Evolutionary conservation across 1,140 invertebrate genomes (phyloP).

Genomic region (Drosophila grimshawi): DNA sequence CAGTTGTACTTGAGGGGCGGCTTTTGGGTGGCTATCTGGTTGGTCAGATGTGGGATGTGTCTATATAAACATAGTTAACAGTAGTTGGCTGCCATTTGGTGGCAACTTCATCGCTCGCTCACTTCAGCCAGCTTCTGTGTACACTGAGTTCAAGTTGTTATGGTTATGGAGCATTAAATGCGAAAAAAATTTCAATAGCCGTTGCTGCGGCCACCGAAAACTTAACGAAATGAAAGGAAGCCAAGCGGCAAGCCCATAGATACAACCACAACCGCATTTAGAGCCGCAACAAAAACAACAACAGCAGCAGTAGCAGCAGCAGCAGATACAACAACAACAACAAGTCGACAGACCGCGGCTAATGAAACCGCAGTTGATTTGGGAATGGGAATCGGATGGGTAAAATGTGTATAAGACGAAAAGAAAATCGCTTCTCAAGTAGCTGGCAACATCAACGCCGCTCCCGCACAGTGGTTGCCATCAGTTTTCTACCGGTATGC

Average conservation of each 20-base stretch:
- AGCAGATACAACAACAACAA: constrained; percentile 56
- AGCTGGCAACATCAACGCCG: constrained; percentile 29
- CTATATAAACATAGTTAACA: background rate
- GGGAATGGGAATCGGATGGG: constrained; percentile 14
- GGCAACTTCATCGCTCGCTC: constrained; percentile 11
- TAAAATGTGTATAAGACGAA: constrained; percentile 39
- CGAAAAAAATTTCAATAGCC: constrained; percentile 67
- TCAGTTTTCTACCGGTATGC: background rate
- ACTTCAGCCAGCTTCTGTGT: background rate
- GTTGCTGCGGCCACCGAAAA: constrained; percentile 73
- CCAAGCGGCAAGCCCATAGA: constrained; percentile 53
- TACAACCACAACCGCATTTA: constrained; percentile 66
- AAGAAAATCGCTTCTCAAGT: constrained; percentile 53
- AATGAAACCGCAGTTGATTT: constrained; percentile 79
- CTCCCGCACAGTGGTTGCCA: constrained; percentile 26
- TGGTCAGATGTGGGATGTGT: background rate
- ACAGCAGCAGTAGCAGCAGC: constrained; percentile 35
- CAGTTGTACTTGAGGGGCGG: constrained; percentile 27
- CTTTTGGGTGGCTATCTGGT: background rate
- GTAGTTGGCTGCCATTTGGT: constrained; percentile 7
- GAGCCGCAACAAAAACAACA: constrained; percentile 35
- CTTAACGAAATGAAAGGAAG: constrained; percentile 79
- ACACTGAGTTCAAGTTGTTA: constrained; percentile 35
- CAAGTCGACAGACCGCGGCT: constrained; percentile 71
- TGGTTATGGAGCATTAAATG: constrained; percentile 69